Base-by-base conservation (phyloP, 1,140 invertebrate genomes). In the Drosophila subobscura region DNA sequence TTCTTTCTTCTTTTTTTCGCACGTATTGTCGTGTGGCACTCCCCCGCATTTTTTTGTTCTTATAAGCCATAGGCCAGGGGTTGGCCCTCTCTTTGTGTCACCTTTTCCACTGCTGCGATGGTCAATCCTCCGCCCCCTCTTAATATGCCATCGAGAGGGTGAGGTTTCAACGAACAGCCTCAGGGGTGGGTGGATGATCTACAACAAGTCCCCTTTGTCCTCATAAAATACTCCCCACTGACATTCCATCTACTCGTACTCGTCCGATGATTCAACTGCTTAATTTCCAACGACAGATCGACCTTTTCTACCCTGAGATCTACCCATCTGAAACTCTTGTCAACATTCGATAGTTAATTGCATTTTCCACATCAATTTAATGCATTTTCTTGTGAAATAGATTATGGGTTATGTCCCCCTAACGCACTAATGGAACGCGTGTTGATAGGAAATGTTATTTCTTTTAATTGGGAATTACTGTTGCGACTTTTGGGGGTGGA, bases 341-440 rank as follows among this genome's bases (percentile, higher is more conserved):
- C 79, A 81, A 4, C 73, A 83, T 85, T 84, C 61, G 57, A 79
- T 79, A 64, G 55, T 57, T 85, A 84, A 84, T 85, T 85, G 79
- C 70, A 84, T 85, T 85, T 55, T 42, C 61, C 46, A 50, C 57
- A 54, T 49, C 52, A 72, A 50, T 44, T 72, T 72, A 54, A 72
- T 63, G 70, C 50, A 57, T 70, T 68, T 68, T 41, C 57, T 41
- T 51, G 44, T 57, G 29, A 63, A 72, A 50, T 27, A 29, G 42
- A 27, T 50, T 27, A 37, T 37, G 2, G 65, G 50, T 8, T 25
- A 7, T 64, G 61, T 27, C 6, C 8, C 3, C 16, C 16, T 20
- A 20, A 20, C 16, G 10, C 10, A 3, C 37, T 65, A 64, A 65
- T 44, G 37, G 55, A 42, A 44, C 60, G 33, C 45, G n/a, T 49